These are phyloP conservation scores for Chrysogorgia sp. DNA, from an alignment of 92 coral and sea anemone genomes.

Conservation along the genomic window DNA sequence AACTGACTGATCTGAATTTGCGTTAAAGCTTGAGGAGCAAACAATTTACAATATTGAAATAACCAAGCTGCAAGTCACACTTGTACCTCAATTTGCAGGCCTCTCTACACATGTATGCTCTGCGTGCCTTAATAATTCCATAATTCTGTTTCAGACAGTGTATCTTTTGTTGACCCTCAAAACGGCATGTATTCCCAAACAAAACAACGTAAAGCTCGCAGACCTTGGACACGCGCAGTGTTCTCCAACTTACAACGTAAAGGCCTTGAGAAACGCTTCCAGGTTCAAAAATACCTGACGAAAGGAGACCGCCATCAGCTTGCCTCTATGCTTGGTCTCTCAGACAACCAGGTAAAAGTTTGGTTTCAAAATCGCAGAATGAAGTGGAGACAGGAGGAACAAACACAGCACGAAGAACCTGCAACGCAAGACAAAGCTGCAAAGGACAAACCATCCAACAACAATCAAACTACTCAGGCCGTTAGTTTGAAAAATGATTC, in stretches of 20 bases:
- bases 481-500: background rate
- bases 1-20: too few relatives aligned
- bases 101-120: background rate
- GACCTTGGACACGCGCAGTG: conserved; percentile 99
- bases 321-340: conserved; percentile 95
- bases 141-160: background rate
- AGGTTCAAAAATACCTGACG: conserved; percentile 95
- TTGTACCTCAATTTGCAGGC: background rate
- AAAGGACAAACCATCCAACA: too few relatives aligned
- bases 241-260: conserved; percentile 97
- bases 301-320: conserved; percentile 97
- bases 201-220: conserved; percentile 91
- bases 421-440: background rate
- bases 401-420: conserved; percentile 3
- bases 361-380: conserved; percentile 98
- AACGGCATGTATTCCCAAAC: conserved; percentile 56
- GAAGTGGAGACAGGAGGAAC: conserved; percentile 98
- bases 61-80: too few relatives aligned
- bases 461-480: background rate
- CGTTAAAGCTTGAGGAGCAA: too few relatives aligned
- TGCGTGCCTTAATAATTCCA: background rate
- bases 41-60: too few relatives aligned
- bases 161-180: conserved; percentile 28
- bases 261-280: conserved; percentile 96
- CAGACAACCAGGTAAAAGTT: conserved; percentile 98